Evolutionary conservation across 2,797 vertebrate species (phyloP).

Genomic region (Columba guinea): DNA sequence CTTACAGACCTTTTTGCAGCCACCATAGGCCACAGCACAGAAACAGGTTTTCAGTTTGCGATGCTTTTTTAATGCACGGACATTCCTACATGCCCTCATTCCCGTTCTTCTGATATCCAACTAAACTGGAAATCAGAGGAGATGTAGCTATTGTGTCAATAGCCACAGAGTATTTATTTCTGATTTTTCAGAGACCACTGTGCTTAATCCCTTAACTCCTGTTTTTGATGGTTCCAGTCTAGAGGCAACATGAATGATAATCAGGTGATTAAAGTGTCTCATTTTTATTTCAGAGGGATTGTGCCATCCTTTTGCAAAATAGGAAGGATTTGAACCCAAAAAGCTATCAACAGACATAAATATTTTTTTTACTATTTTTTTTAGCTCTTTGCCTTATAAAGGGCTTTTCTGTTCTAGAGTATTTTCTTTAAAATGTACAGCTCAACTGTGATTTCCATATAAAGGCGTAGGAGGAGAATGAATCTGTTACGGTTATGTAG

Average conservation of each 20-base stretch:
- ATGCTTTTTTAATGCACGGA: neutral
- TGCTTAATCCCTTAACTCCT: neutral
- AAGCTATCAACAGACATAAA: neutral
- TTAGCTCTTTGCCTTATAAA: neutral
- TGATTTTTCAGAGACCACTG: neutral
- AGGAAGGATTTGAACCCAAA: neutral
- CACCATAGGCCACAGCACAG: neutral
- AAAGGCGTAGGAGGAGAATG: neutral
- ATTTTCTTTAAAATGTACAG: neutral
- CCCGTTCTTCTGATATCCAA: neutral
- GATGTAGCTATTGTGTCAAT: neutral
- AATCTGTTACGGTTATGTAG: neutral
- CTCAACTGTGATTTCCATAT: neutral
- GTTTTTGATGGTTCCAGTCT: neutral
- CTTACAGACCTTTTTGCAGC: neutral
- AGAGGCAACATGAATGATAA: neutral
- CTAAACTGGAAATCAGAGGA: neutral
- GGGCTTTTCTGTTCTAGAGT: neutral
- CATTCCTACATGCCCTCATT: neutral
- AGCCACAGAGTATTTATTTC: neutral
- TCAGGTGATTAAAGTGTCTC: neutral
- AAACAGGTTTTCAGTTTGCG: neutral
- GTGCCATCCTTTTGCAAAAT: neutral
- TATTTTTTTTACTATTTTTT: neutral
- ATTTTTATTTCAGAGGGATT: neutral